Evolutionary conservation across 2,113 vertebrate genomes (phyloP), one percentile per base, ranked within the genome.

Genomic region (Oryzias woworae): DNA sequence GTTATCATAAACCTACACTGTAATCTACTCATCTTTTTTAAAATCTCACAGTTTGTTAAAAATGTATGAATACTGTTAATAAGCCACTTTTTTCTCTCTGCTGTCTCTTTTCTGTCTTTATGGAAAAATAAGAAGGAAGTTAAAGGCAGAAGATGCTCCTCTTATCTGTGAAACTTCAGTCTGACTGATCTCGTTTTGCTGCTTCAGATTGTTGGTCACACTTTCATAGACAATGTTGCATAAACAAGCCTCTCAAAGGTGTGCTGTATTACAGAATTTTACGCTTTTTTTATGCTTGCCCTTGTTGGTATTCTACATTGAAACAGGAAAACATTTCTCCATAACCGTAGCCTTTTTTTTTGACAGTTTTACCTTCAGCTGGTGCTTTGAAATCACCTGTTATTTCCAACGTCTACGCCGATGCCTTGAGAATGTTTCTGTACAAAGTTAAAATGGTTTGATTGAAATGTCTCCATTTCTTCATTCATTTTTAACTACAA

Each of bases 371-470:
- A 43, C 58, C 69, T 12, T 26, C 65, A 23, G 67, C 53, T 66
- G 14, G 31, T 78, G 63, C 69, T 36, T 36, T 12, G 8, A 36
- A 36, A 36, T 62, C 28, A 47, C 42, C 47, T 65, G 50, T 81
- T 70, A 76, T 59, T 75, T 77, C 55, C 75, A 78, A 69, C 85
- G 86, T 85, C 85, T 89, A 70, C 87, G 82, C 71, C 53, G 83
- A 89, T 92, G 91, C 90, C 90, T 91, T 91, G 71, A 81, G 69
- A 81, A 64, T 71, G 20, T 20, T 20, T 20, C 20, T 20, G 20
- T 20, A 28, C 7, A 28, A 28, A 28, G 26, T 28, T 6, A 28
- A 28, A 28, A 28, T 75, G 43, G 77, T 68, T 69, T 67, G 36
- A 13, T 36, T 36, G 2, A 36, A 36, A 36, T 36, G 36, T 36